Conservation (phyloP, 2,888 invertebrate genomes). For the Dorcus hopei region DNA sequence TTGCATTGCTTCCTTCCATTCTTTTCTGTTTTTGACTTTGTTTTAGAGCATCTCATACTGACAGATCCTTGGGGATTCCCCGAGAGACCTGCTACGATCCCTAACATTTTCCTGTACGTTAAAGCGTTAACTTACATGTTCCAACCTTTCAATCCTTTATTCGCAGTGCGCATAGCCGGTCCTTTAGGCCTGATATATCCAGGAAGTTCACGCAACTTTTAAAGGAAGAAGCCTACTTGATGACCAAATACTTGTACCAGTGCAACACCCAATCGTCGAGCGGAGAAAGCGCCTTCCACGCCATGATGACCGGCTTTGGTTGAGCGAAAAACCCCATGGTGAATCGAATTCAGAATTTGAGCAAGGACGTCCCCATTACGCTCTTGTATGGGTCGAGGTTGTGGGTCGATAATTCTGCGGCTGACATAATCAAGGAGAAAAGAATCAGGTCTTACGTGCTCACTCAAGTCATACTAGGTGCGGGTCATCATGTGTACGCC, state of each 20-base stretch:
- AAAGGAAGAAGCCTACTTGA: constrained; percentile 61
- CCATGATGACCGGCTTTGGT: constrained; percentile 83
- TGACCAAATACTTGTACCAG: constrained; percentile 92
- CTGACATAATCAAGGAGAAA: constrained; percentile 70
- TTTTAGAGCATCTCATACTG: constrained; percentile 72
- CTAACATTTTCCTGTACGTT: constrained; percentile 73
- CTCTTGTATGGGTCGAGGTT: constrained; percentile 90
- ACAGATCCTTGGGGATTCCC: constrained; percentile 86
- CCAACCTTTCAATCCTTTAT: constrained; percentile 87
- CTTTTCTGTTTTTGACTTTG: no score
- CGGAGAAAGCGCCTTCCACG: constrained; percentile 88
- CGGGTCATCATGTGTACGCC: constrained; percentile 94
- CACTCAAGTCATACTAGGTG: constrained; percentile 79
- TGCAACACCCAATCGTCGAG: constrained; percentile 92
- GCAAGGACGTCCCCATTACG: constrained; percentile 75
- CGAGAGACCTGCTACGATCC: constrained; percentile 57
- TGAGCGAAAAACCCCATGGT: constrained; percentile 97
- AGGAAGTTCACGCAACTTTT: constrained; percentile 69
- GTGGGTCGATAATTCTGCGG: constrained; percentile 89
- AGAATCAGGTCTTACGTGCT: constrained; percentile 68
- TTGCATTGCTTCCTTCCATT: no score
- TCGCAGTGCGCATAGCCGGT: constrained; percentile 85
- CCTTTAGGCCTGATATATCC: constrained; percentile 86
- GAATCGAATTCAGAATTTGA: constrained; percentile 67
- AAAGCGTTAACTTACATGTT: constrained; percentile 73